Evolutionary conservation across 2,797 vertebrate species (phyloP), one percentile per base, ranked within the genome.

Genomic region (Trachops cirrhosus): DNA sequence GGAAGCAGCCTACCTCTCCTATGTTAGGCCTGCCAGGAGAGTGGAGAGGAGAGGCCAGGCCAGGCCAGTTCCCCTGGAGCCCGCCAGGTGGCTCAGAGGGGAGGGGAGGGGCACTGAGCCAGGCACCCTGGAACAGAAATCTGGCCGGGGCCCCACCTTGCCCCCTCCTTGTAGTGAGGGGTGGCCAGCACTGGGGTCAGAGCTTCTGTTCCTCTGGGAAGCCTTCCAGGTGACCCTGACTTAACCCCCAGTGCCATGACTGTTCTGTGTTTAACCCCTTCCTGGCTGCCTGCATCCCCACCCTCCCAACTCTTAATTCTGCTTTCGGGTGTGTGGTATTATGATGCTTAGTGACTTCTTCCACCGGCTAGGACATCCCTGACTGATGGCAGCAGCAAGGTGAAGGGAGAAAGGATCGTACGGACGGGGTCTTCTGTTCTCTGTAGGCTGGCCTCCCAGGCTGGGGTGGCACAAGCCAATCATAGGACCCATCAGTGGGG

Each of bases 1-100:
- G 93, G 67, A 89, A 70, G 34, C 0, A 7, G 22, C 34, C 59
- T 7, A 22, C 32, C 46, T 86, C 50, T 77, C 39, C 83, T 89
- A 9, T 71, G 71, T 80, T 52, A 67, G 46, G 64, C 32, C 44
- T 16, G 1, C 24, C 2, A 6, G 0, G 29, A 11, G 54, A 18
- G 3, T 44, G 29, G 48, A 9, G 15, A 18, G 48, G 57, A 44
- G n/a, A 68, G 68, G 70, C 64, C 5, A 57, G 57, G 84, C 41
- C 5, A 57, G 64, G 32, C n/a, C n/a, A 77, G 86, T 24, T 6
- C 52, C 67, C 71, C 39, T 59, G 52, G 79, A 96, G 50, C 29
- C 34, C 6, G 0, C 41, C 0, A 2, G 22, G 89, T 59, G 86
- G 41, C 62, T 57, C 7, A 4, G 62, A 18, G 54, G 10, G 15